phyloP scores from a whole-genome alignment of 2,113 vertebrate genomes.

The Isurus oxyrinchus region DNA sequence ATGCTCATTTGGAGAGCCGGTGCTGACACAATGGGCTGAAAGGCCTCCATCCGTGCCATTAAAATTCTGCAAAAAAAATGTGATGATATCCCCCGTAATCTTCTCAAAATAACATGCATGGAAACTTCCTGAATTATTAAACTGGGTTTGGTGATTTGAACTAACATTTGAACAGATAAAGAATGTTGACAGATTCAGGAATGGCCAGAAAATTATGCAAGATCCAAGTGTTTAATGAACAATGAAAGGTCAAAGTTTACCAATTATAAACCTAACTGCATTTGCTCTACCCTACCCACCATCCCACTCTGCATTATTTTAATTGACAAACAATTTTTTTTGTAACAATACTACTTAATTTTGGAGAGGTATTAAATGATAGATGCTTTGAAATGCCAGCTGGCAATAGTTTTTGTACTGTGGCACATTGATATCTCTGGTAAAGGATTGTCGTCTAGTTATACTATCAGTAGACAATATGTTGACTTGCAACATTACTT shows the following conservation, averaged over 20 bases:
- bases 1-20: no score
- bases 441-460: neutral
- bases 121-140: neutral
- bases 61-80: no score
- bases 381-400: neutral
- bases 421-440: neutral
- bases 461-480: neutral
- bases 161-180: neutral
- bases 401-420: neutral
- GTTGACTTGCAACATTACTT: neutral
- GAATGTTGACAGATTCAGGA: neutral
- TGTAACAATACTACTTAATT: no score
- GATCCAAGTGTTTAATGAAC: neutral
- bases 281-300: neutral
- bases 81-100: neutral
- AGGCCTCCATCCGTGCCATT: no score
- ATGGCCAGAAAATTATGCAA: neutral
- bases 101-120: neutral
- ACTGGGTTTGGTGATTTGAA: neutral
- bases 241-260: neutral
- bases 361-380: neutral
- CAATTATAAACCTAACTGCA: neutral
- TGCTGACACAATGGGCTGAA: no score
- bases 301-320: no score
- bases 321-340: neutral